These are phyloP conservation scores for Hofmannophila pseudospretella DNA, from an alignment of 2,888 invertebrate genomes.

Conservation along the genomic window DNA sequence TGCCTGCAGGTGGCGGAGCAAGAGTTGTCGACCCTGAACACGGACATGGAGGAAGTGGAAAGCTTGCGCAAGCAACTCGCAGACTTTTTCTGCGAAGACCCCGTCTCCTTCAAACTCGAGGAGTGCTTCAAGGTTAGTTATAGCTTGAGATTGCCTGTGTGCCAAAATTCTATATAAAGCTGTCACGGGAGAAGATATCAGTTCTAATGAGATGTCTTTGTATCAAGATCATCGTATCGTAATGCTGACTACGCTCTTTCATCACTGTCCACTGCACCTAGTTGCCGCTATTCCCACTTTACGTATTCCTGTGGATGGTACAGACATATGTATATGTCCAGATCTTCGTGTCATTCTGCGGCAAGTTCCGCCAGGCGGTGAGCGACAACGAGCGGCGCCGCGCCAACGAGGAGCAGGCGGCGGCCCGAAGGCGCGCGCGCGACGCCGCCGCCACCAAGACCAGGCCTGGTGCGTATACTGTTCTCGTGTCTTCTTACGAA, in stretches of 20 bases:
- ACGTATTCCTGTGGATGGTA: too few species aligned
- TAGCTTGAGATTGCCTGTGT: neutral
- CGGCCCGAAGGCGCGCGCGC: slow-evolving; percentile 82
- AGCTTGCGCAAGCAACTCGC: slow-evolving; percentile 87
- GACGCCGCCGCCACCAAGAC: slow-evolving; percentile 37
- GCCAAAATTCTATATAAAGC: too few species aligned
- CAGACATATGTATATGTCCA: slow-evolving; percentile 21
- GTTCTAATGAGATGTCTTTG: too few species aligned
- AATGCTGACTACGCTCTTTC: too few species aligned
- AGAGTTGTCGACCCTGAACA: slow-evolving; percentile 86
- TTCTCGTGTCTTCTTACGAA: too few species aligned
- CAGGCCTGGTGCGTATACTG: slow-evolving; percentile 32
- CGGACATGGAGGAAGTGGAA: slow-evolving; percentile 90
- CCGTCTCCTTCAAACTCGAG: slow-evolving; percentile 92
- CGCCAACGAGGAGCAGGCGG: slow-evolving; percentile 91
- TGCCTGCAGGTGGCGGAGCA: slow-evolving; percentile 85
- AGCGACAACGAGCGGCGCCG: slow-evolving; percentile 90
- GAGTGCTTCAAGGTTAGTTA: slow-evolving; percentile 89
- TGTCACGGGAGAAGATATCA: too few species aligned
- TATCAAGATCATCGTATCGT: too few species aligned
- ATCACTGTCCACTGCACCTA: too few species aligned
- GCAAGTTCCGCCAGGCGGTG: slow-evolving; percentile 89
- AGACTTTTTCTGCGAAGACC: slow-evolving; percentile 97
- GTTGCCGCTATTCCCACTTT: too few species aligned
- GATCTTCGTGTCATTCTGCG: slow-evolving; percentile 89